Conservation (phyloP, 2,888 invertebrate genomes). For the Lasius fuliginosus region DNA sequence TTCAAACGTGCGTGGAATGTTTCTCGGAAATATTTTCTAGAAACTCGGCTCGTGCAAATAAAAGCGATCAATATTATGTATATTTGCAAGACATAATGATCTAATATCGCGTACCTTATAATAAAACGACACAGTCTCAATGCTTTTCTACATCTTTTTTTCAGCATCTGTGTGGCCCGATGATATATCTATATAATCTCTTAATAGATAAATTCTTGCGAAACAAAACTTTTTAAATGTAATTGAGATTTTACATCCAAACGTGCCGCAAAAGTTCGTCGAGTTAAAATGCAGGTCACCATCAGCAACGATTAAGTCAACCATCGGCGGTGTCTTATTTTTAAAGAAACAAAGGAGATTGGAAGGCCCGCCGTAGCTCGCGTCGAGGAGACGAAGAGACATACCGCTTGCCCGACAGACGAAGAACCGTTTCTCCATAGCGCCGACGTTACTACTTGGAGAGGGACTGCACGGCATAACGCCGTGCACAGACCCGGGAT, state of each 20-base stretch:
- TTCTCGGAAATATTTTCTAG: neutral
- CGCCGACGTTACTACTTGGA: conserved; percentile 30
- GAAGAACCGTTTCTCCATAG: conserved; percentile 8
- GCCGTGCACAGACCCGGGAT: conserved; percentile 16
- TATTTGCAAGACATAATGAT: neutral
- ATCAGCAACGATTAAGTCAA: neutral
- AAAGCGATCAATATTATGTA: neutral
- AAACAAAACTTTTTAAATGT: too few species aligned
- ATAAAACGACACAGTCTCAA: neutral
- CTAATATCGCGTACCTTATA: neutral
- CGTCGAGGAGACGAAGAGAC: conserved; percentile 5
- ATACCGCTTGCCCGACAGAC: conserved; percentile 32
- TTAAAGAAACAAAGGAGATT: conserved; percentile 32
- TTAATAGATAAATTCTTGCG: neutral
- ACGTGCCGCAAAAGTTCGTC: neutral
- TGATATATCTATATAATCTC: neutral
- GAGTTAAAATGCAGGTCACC: neutral
- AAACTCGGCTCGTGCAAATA: neutral
- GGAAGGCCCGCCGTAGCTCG: neutral
- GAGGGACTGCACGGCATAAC: conserved; percentile 5
- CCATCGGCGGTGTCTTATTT: neutral
- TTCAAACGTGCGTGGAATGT: neutral
- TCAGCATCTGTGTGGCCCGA: neutral
- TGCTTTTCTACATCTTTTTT: neutral
- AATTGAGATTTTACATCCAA: too few species aligned